Evolutionary conservation across 1,140 invertebrate species (phyloP).

Genomic region (Himalopsyche phryganea): DNA sequence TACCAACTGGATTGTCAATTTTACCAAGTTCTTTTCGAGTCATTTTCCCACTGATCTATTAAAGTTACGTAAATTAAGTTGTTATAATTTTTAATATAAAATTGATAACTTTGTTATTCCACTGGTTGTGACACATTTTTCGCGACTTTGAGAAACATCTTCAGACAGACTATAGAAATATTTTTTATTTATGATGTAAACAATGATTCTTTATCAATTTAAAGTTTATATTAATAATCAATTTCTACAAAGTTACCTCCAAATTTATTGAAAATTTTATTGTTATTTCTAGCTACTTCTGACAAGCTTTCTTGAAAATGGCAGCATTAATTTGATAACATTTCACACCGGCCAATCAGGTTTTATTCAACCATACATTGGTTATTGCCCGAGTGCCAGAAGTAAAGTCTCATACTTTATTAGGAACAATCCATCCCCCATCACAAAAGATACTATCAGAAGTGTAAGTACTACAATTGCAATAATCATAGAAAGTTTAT

Average conservation of each 20-base stretch:
- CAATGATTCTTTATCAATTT: background rate
- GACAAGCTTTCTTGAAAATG: slow-evolving; percentile 22
- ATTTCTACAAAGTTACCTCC: background rate
- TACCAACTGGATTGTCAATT: no score
- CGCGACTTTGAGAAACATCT: no score
- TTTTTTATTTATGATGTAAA: background rate
- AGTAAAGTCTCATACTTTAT: slow-evolving; percentile 65
- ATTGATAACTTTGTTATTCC: no score
- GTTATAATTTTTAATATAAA: no score
- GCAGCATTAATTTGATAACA: slow-evolving; percentile 17
- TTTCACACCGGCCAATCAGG: slow-evolving; percentile 30
- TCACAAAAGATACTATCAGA: slow-evolving; percentile 57
- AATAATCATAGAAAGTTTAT: no score
- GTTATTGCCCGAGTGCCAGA: slow-evolving; percentile 39
- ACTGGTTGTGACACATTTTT: no score
- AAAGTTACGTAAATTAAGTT: no score
- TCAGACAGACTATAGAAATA: background rate
- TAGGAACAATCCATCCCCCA: slow-evolving; percentile 50
- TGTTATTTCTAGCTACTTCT: slow-evolving; percentile 2
- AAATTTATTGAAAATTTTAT: background rate
- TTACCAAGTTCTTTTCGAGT: no score
- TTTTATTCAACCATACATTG: slow-evolving; percentile 36
- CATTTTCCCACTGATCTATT: no score
- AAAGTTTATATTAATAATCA: background rate
- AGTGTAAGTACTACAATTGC: slow-evolving; percentile 41